Base-by-base conservation (phyloP, 2,113 vertebrate genomes). In the Orientallactaga bullata region DNA sequence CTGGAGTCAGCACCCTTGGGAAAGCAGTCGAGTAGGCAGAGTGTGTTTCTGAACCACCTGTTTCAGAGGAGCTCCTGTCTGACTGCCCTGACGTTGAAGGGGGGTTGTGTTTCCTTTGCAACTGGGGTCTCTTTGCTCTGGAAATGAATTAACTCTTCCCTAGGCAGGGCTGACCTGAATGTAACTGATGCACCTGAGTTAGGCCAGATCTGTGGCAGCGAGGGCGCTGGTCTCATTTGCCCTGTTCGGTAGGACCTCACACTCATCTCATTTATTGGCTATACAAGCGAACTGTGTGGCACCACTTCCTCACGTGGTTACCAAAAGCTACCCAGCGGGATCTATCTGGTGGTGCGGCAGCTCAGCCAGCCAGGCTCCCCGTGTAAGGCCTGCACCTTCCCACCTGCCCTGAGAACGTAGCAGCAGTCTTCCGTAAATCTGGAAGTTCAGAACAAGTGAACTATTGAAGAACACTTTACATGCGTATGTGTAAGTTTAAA, bases 31-130 rank as follows among this genome's bases (percentile, higher is more conserved):
- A 87, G 47, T 2, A 37, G 80, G 30, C 66, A 55, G 20, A 65
- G 47, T 37, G 47, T 32, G 55, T 89, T 88, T 80, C 79, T 63
- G 76, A 82, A 89, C 80, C 84, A 85, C 89, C 85, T 66, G 39
- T 78, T 71, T 61, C 30, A 60, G 69, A 85, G 80, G 47, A 81
- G 39, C 23, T 30, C 3, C 1, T 42, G 69, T 37, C 35, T 72
- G 23, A 5, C 85, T 69, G 58, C 73, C 0, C 85, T 13, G 0
- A 30, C 81, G 85, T 80, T 80, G 65, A 72, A 89, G 71, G 5
- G 5, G 55, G 47, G 1, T 63, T 32, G 42, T 71, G 83, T 90
- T 93, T 93, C 63, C 21, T 76, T 21, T 88, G 63, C 78, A 47
- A 61, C 85, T 58, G 37, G 55, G 88, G 23, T 63, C 60, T n/a